phyloP scores from a whole-genome alignment of 2,113 vertebrate genomes.

The Ctenodactylus gundi region DNA sequence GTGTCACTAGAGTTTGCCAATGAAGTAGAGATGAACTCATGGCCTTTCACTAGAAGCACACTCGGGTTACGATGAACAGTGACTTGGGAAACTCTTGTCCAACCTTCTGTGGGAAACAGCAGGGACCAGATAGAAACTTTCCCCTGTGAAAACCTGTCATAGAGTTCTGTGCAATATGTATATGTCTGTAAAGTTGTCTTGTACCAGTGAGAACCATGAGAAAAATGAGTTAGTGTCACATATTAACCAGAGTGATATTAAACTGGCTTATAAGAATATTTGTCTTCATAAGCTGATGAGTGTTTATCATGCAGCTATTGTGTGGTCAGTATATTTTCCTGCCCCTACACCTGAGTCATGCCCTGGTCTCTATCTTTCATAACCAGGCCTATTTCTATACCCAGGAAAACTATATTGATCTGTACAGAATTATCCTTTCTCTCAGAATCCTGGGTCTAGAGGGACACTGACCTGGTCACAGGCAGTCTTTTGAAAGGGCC shows the following conservation, averaged over 20 bases:
- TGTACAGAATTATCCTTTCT: background rate
- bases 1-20: background rate
- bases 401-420: background rate
- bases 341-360: background rate
- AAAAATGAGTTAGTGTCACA: background rate
- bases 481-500: background rate
- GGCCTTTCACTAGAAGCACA: background rate
- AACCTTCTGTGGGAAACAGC: background rate
- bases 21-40: background rate
- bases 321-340: conserved; percentile 11
- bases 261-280: conserved; percentile 45
- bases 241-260: conserved; percentile 36
- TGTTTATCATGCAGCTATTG: background rate
- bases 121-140: background rate
- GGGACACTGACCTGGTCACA: background rate
- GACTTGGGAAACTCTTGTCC: background rate
- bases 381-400: background rate
- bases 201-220: background rate
- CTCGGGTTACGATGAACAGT: background rate
- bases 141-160: background rate
- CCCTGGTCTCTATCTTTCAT: background rate
- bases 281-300: background rate
- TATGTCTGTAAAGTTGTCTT: background rate
- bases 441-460: background rate
- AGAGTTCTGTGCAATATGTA: conserved; percentile 1